Conservation (phyloP, 2,888 invertebrate species). For the Oegoconia quadripuncta region DNA sequence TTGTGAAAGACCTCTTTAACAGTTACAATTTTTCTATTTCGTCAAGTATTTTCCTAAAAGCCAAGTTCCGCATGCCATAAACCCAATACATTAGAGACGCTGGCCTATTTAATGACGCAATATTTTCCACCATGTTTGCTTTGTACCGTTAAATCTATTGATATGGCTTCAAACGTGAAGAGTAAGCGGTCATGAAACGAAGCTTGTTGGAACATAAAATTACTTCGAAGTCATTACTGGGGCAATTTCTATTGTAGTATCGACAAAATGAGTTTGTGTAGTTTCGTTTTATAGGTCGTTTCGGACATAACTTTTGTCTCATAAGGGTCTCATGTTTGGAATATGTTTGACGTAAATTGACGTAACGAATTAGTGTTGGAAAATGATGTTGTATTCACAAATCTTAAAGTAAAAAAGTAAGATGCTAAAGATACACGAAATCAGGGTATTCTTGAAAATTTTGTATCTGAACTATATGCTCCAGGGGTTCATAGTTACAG, state of each 20-base stretch:
- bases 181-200: slow-evolving; percentile 27
- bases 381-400: no score
- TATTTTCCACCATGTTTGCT: slow-evolving; percentile 44
- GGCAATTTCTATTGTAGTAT: slow-evolving; percentile 21
- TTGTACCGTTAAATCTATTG: slow-evolving; percentile 39
- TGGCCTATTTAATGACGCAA: slow-evolving; percentile 41
- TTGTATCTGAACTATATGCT: no score
- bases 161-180: slow-evolving; percentile 30
- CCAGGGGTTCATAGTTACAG: no score
- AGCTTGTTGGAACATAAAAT: slow-evolving; percentile 32
- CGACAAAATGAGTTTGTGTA: slow-evolving; percentile 20
- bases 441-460: no score
- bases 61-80: slow-evolving; percentile 31
- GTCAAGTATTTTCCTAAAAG: slow-evolving; percentile 1
- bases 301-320: slow-evolving; percentile 12
- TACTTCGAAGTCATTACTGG: slow-evolving; percentile 24
- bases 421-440: no score
- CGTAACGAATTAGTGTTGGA: no score
- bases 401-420: no score
- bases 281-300: slow-evolving; percentile 27
- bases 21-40: no score
- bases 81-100: slow-evolving; percentile 35
- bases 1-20: no score
- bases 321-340: no score
- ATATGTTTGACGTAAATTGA: no score